Evolutionary conservation across 2,113 vertebrate species (phyloP), one percentile per base, ranked within the genome.

Genomic region (Columbina picui): DNA sequence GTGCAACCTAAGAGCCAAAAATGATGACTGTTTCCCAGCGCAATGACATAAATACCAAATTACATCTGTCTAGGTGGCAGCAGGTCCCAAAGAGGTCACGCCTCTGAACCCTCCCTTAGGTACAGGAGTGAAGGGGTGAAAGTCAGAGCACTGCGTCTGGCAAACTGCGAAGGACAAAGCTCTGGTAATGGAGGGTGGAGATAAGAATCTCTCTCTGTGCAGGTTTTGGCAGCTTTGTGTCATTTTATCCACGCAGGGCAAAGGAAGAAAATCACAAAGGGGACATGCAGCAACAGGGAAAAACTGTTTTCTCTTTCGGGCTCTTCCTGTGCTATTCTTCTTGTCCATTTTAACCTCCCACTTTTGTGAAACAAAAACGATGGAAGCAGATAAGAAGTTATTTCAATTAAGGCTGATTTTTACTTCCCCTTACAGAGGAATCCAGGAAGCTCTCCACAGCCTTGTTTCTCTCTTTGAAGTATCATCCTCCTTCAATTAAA

Each of bases 401-500:
- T 93, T 97, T 94, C 90, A 97, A 86, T 97, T 97, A 96, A 93
- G 74, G 64, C 52, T 84, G 71, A 87, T 94, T 76, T 64, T 92
- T 93, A 86, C 47, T 93, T 97, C 47, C 39, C 26, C 21, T 83
- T 78, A 59, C 86, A 90, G 64, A 87, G 36, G 69, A 92, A 93
- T 92, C 70, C 89, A 75, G 83, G 86, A 93, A 96, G 91, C 65
- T 95, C 78, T 95, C 71, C 45, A 70, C 36, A 74, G 68, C 43
- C n/a, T 50, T 36, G 27, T 79, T 92, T 61, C 68, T 77, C 53
- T 64, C 92, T 97, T 96, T 96, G 94, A 97, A 96, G 77, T 93
- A 69, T 47, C 87, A 71, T 96, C 86, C 78, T 91, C 49, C 77
- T 95, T 49, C 92, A 80, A 97, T 97, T 96, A 97, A 97, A 96